Evolutionary conservation across 2,113 vertebrate genomes (phyloP).

Genomic region (Hipposideros armiger): DNA sequence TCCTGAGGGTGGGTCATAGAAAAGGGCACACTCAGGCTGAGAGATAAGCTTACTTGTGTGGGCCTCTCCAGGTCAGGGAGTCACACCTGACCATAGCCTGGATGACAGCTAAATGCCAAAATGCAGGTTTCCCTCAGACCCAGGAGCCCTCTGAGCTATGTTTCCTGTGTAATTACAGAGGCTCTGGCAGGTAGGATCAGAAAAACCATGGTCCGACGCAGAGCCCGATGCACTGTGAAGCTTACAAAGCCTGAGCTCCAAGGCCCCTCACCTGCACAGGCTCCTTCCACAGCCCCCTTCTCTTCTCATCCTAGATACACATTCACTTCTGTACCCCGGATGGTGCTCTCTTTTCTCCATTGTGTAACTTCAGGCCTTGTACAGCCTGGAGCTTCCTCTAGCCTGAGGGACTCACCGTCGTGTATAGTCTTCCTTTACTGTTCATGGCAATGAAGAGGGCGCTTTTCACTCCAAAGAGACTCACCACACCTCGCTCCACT

Average conservation of each 20-base stretch:
- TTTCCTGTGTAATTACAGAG: background rate
- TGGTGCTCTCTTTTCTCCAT: background rate
- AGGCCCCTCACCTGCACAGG: too few species aligned
- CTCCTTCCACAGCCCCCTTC: background rate
- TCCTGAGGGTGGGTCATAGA: rapidly evolving
- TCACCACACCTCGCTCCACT: conserved; percentile 96
- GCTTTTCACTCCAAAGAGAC: conserved; percentile 94
- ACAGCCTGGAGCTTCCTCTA: background rate
- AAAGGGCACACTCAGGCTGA: background rate
- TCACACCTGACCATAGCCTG: background rate
- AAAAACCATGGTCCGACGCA: background rate
- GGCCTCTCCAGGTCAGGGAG: background rate
- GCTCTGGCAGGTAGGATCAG: too few species aligned
- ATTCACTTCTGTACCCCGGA: background rate
- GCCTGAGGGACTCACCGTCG: conserved; percentile 91
- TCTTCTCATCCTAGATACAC: background rate
- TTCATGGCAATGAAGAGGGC: conserved; percentile 96
- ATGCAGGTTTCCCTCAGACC: background rate
- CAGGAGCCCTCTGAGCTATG: background rate
- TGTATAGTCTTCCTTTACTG: conserved; percentile 94
- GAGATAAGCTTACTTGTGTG: background rate
- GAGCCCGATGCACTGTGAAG: background rate
- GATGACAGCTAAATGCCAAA: too few species aligned
- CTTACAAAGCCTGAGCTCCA: rapidly evolving
- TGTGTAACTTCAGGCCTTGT: background rate